Evolutionary conservation across 1,140 invertebrate genomes (phyloP).

Genomic region (Drosophila auraria): DNA sequence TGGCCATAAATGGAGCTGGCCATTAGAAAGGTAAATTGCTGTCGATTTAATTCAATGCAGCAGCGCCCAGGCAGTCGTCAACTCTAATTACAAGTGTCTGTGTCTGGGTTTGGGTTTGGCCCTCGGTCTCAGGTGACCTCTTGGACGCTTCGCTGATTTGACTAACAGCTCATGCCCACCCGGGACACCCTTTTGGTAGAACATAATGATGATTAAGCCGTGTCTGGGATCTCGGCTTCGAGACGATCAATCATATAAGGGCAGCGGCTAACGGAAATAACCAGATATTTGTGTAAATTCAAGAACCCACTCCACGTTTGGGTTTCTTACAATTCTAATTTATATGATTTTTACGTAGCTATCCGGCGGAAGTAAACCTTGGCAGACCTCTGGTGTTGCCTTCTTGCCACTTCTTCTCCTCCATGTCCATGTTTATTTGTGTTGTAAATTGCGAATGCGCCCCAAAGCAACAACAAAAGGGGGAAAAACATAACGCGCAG

Average conservation of each 20-base stretch:
- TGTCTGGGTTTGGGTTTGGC: constrained; percentile 6
- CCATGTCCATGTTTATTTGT: constrained; percentile 73
- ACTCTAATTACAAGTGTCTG: constrained; percentile 54
- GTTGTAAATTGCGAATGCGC: constrained; percentile 82
- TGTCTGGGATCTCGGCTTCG: constrained; percentile 8
- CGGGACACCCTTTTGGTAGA: background rate
- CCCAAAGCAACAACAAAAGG: constrained; percentile 49
- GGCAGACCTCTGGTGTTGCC: constrained; percentile 42
- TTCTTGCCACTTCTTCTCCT: constrained; percentile 50
- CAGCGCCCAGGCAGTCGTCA: constrained; percentile 10
- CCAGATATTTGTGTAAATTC: constrained; percentile 20
- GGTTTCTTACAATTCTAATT: constrained; percentile 68
- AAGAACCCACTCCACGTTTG: constrained; percentile 19
- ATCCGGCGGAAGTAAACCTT: constrained; percentile 81
- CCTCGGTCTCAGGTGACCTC: constrained; percentile 37
- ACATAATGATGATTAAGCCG: constrained; percentile 54
- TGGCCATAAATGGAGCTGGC: constrained; percentile 57
- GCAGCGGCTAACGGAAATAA: constrained; percentile 53
- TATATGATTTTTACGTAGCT: constrained; percentile 80
- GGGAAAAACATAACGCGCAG: constrained; percentile 58
- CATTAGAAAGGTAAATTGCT: constrained; percentile 64
- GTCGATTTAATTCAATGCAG: constrained; percentile 64
- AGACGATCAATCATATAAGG: constrained; percentile 66
- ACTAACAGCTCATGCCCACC: constrained; percentile 35
- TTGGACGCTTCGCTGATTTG: constrained; percentile 49